These are phyloP conservation scores for Harlomillsia oculata DNA, from an alignment of 1,140 invertebrate species.

Conservation along the genomic window DNA sequence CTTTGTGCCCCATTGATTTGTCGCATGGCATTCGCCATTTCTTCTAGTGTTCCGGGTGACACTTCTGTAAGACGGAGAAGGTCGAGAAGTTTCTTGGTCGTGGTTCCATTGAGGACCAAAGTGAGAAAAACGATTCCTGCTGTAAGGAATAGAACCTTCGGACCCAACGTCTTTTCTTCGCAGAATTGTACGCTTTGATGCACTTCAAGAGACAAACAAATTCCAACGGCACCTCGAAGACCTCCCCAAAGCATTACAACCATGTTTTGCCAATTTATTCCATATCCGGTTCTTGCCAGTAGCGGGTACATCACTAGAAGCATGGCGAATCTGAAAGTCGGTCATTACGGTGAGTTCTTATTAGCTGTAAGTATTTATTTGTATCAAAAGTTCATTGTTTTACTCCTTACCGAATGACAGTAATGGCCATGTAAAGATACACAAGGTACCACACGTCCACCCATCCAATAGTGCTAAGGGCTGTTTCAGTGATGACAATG, in stretches of 20 bases:
- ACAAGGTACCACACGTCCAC: conserved; percentile 40
- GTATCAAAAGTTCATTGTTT: too few species aligned
- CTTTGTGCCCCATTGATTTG: conserved; percentile 34
- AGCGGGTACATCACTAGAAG: conserved; percentile 41
- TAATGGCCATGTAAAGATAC: conserved; percentile 37
- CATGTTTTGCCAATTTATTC: conserved; percentile 41
- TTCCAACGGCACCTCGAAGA: conserved; percentile 42
- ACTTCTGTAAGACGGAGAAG: conserved; percentile 42
- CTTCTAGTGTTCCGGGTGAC: conserved; percentile 39
- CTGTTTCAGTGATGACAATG: conserved; percentile 41
- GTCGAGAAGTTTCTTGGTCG: conserved; percentile 39
- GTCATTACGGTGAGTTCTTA: too few species aligned
- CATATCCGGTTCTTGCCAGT: conserved; percentile 42
- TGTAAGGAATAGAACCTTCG: conserved; percentile 41
- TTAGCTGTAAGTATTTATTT: too few species aligned
- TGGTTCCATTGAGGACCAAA: conserved; percentile 43
- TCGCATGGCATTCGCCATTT: conserved; percentile 42
- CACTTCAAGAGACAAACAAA: conserved; percentile 43
- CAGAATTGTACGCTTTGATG: conserved; percentile 37
- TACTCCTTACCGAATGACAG: conserved; percentile 6
- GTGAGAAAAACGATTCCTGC: conserved; percentile 43
- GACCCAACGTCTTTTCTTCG: conserved; percentile 26
- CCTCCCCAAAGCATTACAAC: conserved; percentile 34
- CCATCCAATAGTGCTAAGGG: conserved; percentile 29
- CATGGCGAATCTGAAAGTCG: conserved; percentile 35